Evolutionary conservation across 2,113 vertebrate genomes (phyloP), one percentile per base, ranked within the genome.

Genomic region (Penelope pileata): DNA sequence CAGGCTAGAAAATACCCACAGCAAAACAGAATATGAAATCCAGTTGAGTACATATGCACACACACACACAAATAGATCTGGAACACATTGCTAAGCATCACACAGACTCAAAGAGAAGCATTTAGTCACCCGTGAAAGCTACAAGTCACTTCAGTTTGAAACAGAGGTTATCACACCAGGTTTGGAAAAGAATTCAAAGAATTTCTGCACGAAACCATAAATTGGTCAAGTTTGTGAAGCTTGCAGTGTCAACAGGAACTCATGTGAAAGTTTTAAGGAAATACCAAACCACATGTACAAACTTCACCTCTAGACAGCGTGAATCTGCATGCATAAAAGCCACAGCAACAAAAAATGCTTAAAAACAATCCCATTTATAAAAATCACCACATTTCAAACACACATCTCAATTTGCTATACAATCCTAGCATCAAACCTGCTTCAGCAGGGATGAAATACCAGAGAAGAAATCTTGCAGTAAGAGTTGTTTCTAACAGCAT

Each of bases 271-370:
- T 47, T 45, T 17, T 12, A 73, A 50, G 86, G 93, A 85, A 92
- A 68, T 19, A 85, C 14, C 87, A 54, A 83, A 87, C 87, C 94
- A 68, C 76, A 75, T 14, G 43, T 0, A 74, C 48, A 72, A 63
- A 74, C 56, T 78, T n/a, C 69, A 84, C 10, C 81, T 60, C 51
- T 53, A 76, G 70, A 32, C 66, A 63, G 59, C 54, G 63, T 29
- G 66, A 93, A 93, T 17, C 75, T 6, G 12, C 56, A 50, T 16
- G 38, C n/a, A 22, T 40, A 58, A 48, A 72, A 91, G 69, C 74
- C 70, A 53, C 79, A 85, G 96, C n/a, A 87, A 86, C 70, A 79
- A 89, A 62, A 75, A 64, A 69, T 6, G 53, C 77, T 80, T 89
- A 62, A 58, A 47, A 69, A 82, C 45, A 42, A 26, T 9, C 45